phyloP scores from a whole-genome alignment of 2,888 invertebrate species.

The Acleris sparsana region DNA sequence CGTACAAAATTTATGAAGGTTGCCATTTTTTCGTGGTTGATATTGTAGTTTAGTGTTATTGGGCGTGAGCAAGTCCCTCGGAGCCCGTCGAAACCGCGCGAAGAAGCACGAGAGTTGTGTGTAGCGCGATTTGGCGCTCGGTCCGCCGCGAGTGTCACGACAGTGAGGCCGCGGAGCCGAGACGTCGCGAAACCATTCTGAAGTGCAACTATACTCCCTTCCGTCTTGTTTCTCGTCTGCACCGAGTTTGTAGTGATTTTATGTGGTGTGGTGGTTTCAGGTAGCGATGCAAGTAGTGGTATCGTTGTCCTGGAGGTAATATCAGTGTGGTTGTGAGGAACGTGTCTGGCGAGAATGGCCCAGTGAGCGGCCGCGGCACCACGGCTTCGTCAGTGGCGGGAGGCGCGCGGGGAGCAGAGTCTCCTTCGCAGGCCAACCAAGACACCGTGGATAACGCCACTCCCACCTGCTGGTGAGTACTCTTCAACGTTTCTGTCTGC shows the following conservation, averaged over 20 bases:
- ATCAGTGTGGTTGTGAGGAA: conserved; percentile 82
- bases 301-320: conserved; percentile 81
- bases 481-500: conserved; percentile 5
- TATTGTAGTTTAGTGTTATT: conserved; percentile 69
- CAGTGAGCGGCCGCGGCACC: conserved; percentile 80
- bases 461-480: conserved; percentile 79
- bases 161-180: conserved; percentile 11
- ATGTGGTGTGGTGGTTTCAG: conserved; percentile 66
- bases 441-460: conserved; percentile 81
- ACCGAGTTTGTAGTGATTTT: conserved; percentile 22
- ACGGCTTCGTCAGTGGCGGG: conserved; percentile 82
- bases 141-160: conserved; percentile 39
- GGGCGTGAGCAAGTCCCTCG: conserved; percentile 64
- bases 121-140: conserved; percentile 40
- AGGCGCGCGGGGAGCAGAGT: conserved; percentile 82
- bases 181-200: conserved; percentile 23
- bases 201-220: conserved; percentile 11
- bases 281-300: conserved; percentile 76
- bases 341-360: conserved; percentile 84
- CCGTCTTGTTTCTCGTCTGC: background rate
- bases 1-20: conserved; percentile 74
- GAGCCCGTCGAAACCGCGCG: conserved; percentile 46
- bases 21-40: conserved; percentile 81
- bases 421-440: conserved; percentile 83
- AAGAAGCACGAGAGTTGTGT: conserved; percentile 47